Percentiles rank a stretch among this genome's conserved stretches.
Conservation (phyloP, 2,797 vertebrate species). For the Morelia viridis region DNA sequence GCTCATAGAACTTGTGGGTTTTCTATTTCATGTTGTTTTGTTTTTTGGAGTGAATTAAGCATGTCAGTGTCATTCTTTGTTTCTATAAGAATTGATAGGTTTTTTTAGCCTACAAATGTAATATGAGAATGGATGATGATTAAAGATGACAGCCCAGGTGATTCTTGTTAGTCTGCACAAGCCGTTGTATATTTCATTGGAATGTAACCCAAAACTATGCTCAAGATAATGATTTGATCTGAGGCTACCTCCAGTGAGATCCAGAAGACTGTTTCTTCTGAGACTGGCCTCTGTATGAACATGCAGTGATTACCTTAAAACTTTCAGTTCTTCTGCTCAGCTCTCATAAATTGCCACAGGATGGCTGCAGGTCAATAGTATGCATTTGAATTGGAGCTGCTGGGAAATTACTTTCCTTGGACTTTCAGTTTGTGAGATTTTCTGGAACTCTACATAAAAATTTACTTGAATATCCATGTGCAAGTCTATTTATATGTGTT, state of each 20-base stretch:
- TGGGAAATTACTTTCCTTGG: background rate
- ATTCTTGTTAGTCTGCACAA: conserved; percentile 30
- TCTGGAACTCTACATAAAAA: background rate
- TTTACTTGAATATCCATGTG: background rate
- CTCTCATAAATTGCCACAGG: background rate
- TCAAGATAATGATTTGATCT: background rate
- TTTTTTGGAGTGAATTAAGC: conserved; percentile 23
- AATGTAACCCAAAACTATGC: background rate
- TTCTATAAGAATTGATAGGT: background rate
- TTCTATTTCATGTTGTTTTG: background rate
- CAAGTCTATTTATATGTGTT: background rate
- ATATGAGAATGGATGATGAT: conserved; percentile 36
- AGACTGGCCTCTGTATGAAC: background rate
- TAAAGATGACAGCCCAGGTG: conserved; percentile 28
- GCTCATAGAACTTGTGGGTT: background rate
- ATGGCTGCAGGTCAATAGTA: background rate
- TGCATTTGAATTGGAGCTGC: background rate
- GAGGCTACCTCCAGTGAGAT: background rate
- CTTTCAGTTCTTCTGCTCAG: background rate
- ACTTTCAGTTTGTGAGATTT: background rate
- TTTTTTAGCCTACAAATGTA: conserved; percentile 27
- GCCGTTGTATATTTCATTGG: background rate
- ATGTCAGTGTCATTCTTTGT: background rate
- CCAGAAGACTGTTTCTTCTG: background rate
- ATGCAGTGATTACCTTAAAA: background rate